These are phyloP conservation scores for Oncorhynchus nerka DNA, from an alignment of 2,113 vertebrate species.

Conservation along the genomic window DNA sequence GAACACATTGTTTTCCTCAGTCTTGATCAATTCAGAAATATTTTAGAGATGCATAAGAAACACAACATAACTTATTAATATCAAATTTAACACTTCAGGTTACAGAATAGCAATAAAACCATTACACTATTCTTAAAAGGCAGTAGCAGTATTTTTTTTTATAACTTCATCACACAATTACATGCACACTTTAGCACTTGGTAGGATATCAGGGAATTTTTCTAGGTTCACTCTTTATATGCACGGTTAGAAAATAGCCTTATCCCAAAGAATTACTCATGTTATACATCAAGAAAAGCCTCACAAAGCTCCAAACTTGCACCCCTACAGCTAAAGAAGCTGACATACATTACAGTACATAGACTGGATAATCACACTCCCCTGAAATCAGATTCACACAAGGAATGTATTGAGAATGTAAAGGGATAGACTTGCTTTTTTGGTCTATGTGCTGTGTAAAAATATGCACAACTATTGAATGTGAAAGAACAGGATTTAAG, in stretches of 20 bases:
- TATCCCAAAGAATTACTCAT: constrained; percentile 71
- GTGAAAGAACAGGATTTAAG: constrained; percentile 84
- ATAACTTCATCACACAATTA: constrained; percentile 57
- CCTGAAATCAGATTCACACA: constrained; percentile 70
- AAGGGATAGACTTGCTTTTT: constrained; percentile 55
- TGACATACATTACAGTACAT: constrained; percentile 12
- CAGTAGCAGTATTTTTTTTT: constrained; percentile 29
- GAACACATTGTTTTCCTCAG: neutral
- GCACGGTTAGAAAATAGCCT: constrained; percentile 72
- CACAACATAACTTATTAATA: neutral
- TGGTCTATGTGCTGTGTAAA: constrained; percentile 30
- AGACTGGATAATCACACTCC: constrained; percentile 26
- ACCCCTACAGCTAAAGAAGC: constrained; percentile 12
- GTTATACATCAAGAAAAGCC: constrained; percentile 31
- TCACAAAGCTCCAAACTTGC: constrained; percentile 5
- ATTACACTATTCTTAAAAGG: constrained; percentile 42
- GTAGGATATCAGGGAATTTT: constrained; percentile 76
- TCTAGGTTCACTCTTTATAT: constrained; percentile 68
- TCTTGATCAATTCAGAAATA: neutral
- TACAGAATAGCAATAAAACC: constrained; percentile 71
- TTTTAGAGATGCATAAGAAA: neutral
- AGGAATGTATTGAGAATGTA: constrained; percentile 86
- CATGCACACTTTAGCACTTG: constrained; percentile 66
- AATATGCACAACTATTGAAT: constrained; percentile 81
- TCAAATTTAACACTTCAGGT: constrained; percentile 10